A percentile compares a stretch with the other conserved stretches of the same genome.
phyloP scores from a whole-genome alignment of 2,113 vertebrate genomes.

The Rhinoptilus africanus region DNA sequence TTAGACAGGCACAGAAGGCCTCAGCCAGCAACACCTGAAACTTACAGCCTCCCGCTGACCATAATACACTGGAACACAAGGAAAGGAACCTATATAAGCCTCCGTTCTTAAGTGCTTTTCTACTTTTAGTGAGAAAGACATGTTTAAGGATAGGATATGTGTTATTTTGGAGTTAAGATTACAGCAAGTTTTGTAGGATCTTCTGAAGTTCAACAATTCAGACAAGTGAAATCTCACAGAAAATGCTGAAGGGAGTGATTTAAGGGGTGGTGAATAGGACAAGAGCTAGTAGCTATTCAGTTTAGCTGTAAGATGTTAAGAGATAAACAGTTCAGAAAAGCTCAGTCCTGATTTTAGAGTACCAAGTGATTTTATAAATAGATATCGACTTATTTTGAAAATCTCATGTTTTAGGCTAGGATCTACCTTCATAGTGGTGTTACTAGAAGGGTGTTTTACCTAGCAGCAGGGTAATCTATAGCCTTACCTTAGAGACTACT shows the following conservation, averaged over 20 bases:
- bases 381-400: not conserved
- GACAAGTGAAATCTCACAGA: not conserved
- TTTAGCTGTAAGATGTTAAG: not conserved
- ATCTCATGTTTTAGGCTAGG: not conserved
- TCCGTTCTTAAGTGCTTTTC: not conserved
- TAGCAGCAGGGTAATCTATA: not conserved
- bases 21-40: not conserved
- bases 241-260: not conserved
- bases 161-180: not conserved
- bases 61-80: not conserved
- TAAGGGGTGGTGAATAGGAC: not conserved
- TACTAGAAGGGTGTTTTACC: not conserved
- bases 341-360: not conserved
- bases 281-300: not conserved
- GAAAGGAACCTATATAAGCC: not conserved
- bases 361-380: not conserved
- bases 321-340: not conserved
- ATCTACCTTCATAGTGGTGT: not conserved
- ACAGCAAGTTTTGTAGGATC: accelerated
- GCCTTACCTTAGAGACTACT: not conserved
- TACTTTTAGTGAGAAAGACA: not conserved
- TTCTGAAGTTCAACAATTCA: not conserved
- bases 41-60: not conserved
- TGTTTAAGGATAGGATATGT: not conserved
- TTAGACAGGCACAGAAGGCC: not conserved